Conservation (phyloP, 2,888 invertebrate species). For the Danaus chrysippus region DNA sequence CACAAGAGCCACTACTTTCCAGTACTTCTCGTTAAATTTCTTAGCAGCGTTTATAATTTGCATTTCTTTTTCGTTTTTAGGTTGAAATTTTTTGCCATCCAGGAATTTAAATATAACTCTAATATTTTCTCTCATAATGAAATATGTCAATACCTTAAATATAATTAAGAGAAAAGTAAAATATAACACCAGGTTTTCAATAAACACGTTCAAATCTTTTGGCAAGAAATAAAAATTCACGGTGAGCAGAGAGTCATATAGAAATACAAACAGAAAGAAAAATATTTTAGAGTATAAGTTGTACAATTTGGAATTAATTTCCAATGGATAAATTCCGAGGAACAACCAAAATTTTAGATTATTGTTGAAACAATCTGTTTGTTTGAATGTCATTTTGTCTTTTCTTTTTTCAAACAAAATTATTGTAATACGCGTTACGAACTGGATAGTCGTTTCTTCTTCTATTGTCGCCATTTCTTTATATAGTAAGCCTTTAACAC, state of each 20-base stretch:
- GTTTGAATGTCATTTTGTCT: constrained; percentile 32
- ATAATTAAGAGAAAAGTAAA: constrained; percentile 44
- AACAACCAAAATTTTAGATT: constrained; percentile 48
- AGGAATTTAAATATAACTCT: constrained; percentile 39
- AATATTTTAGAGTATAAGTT: constrained; percentile 41
- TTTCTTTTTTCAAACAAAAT: constrained; percentile 2
- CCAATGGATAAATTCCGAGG: constrained; percentile 45
- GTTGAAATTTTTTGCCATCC: constrained; percentile 51
- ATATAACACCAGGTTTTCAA: constrained; percentile 54
- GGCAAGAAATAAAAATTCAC: constrained; percentile 51
- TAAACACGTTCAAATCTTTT: constrained; percentile 44
- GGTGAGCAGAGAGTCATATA: constrained; percentile 39
- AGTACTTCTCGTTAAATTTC: constrained; percentile 35
- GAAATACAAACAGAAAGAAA: constrained; percentile 36
- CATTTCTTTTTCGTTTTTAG: constrained; percentile 36
- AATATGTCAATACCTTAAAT: constrained; percentile 50
- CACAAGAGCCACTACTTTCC: constrained; percentile 42
- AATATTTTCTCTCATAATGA: constrained; percentile 42
- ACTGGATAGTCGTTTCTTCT: neutral
- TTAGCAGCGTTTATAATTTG: constrained; percentile 43
- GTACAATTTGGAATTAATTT: constrained; percentile 34
- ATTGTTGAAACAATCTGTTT: constrained; percentile 49
- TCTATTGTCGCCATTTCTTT: neutral
- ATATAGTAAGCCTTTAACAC: neutral
- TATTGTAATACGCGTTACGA: neutral